Base-by-base conservation (phyloP, 2,888 invertebrate species). In the Ophioninae sp. region DNA sequence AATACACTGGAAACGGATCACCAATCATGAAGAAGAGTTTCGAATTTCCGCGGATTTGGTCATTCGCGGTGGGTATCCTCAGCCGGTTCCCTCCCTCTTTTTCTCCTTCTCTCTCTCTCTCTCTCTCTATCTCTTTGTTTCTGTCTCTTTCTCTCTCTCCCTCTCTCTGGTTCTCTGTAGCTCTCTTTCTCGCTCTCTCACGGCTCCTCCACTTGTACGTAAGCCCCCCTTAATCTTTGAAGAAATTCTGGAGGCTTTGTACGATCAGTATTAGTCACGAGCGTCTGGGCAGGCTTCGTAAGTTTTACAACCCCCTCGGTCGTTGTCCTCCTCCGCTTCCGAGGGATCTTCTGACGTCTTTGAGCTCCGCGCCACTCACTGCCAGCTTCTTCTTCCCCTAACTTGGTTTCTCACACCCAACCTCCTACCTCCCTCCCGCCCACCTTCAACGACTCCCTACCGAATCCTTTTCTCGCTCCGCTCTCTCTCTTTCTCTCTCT, bases 321-420 rank as follows among this genome's bases (percentile, higher is more conserved):
- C 83, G 81, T 85, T 83, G 83, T 85, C 85, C 85, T 83, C 83
- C 82, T 83, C 78, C 83, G 83, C 81, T 85, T 85, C 67, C 81
- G 78, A 84, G 84, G 81, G 78, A 84, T 83, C 81, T 68, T 68
- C 75, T 83, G 84, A 85, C 85, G 81, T 81, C 80, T 81, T 81
- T 82, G 77, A 81, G 81, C 76, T 76, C 81, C 80, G 80, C 85
- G 80, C 80, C 82, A 75, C 80, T 79, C 84, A 84, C 84, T 79
- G 78, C 82, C 81, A 83, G 81, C 78, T 83, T 83, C 85, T 83
- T 85, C 81, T 85, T 86, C 86, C 85, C 85, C 81, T 83, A 83
- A 80, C 81, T 82, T 72, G 73, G 82, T 78, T 85, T 85, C 82
- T 84, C 84, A 64, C 74, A 82, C 77, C 82, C 82, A 56, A 71